Evolutionary conservation across 2,113 vertebrate genomes (phyloP), one percentile per base, ranked within the genome.

Genomic region (Ahaetulla prasina): DNA sequence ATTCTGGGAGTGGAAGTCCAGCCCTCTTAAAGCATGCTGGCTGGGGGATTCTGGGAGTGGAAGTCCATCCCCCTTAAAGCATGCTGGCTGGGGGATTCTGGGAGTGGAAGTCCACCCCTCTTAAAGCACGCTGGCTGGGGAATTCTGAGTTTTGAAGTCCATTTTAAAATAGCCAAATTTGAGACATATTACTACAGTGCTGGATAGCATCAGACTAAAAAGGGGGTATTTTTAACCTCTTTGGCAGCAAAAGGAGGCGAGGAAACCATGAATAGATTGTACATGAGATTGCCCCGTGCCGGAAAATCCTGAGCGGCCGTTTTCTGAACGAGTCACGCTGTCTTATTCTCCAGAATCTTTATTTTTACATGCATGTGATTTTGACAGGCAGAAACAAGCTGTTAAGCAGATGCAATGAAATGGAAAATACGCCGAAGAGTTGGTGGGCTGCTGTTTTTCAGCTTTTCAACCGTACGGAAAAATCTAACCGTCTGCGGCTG

Each of bases 261-360:
- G 27, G 85, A 87, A 87, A 50, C 10, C 12, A 6, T 18, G 27
- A 27, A 49, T 4, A 50, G 85, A n/a, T 87, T 47, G 27, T 27
- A 30, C 0, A 30, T 0, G 12, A 49, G 85, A 30, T 87, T 30
- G 11, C 0, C 3, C 27, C 0, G 7, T 6, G 47, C 14, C 30
- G 14, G 47, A 87, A 87, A 87, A n/a, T 12, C 86, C 5, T 16
- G 16, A 8, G 14, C 22, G 86, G 16, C 49, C 3, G 2, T 52
- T 87, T 87, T 50, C 30, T n/a, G 49, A 50, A 30, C 30, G 6
- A 23, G 8, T 47, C 23, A 27, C 3, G 43, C 84, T 85, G 47
- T 52, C 5, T 45, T n/a, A 27, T 49, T 87, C 86, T 30, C 6
- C 27, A 14, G 25, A n/a, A 52, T 20, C 86, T 74, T 18, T 8